A percentile compares a stretch with the other conserved stretches of the same genome.
These are phyloP conservation scores for Somateria mollissima DNA, from an alignment of 2,797 vertebrate genomes.

Conservation along the genomic window DNA sequence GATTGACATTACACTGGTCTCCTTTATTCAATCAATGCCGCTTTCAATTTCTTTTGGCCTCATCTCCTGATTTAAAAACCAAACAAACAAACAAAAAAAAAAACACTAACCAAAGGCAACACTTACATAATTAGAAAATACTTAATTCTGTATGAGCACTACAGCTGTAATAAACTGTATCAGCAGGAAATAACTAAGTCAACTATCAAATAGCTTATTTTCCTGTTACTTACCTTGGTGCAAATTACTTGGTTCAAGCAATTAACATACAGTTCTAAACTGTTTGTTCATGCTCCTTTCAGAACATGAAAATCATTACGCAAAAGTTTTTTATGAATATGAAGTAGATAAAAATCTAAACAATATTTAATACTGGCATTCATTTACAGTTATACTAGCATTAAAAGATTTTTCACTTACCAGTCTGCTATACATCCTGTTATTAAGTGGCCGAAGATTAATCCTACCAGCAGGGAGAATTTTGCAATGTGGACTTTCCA, in stretches of 20 bases:
- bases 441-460: constrained; percentile 97
- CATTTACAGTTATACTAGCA: neutral
- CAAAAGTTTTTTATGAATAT: neutral
- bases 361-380: neutral
- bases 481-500: constrained; percentile 98
- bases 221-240: neutral
- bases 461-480: constrained; percentile 95
- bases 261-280: neutral
- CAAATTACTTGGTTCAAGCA: neutral
- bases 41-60: neutral
- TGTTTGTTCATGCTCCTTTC: neutral
- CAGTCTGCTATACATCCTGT: constrained; percentile 96
- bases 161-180: neutral
- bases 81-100: neutral
- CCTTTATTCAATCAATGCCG: neutral
- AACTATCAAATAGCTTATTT: neutral
- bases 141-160: neutral
- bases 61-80: neutral
- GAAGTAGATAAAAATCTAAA: neutral
- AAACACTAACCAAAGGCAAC: neutral
- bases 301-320: neutral
- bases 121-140: neutral
- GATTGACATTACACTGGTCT: neutral
- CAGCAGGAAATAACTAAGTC: neutral
- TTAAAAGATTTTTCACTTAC: constrained; percentile 80